Evolutionary conservation across 2,113 vertebrate species (phyloP).

Genomic region (Amblyopsis rosae): DNA sequence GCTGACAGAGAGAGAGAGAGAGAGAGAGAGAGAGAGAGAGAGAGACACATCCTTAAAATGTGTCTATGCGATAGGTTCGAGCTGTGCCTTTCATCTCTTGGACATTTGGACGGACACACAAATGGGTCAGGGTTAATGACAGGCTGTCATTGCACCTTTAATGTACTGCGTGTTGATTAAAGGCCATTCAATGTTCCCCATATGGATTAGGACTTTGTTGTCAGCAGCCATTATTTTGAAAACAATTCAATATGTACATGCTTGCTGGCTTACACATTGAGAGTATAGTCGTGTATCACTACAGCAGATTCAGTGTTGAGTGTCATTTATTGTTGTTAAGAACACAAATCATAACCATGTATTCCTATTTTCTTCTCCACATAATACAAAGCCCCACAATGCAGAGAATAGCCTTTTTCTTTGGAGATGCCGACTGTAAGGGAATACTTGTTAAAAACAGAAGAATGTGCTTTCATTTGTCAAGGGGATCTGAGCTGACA

Average conservation of each 20-base stretch:
- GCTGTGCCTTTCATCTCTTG: constrained; percentile 64
- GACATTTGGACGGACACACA: constrained; percentile 54
- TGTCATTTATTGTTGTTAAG: neutral
- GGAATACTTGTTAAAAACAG: constrained; percentile 81
- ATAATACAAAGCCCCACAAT: neutral
- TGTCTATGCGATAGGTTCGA: constrained; percentile 56
- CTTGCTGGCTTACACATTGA: neutral
- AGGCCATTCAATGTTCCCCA: constrained; percentile 31
- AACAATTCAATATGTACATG: neutral
- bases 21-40: constrained; percentile 31
- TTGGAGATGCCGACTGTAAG: constrained; percentile 77
- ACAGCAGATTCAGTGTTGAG: too few species aligned
- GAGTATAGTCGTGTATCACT: too few species aligned
- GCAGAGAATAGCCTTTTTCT: constrained; percentile 76
- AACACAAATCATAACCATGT: constrained; percentile 7
- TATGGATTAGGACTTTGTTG: constrained; percentile 33
- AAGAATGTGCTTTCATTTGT: constrained; percentile 97
- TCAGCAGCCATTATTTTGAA: too few species aligned
- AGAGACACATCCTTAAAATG: constrained; percentile 46
- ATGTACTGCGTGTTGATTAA: constrained; percentile 71
- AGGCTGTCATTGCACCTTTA: constrained; percentile 66
- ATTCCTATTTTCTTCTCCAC: neutral
- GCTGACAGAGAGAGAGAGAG: constrained; percentile 32
- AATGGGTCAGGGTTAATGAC: constrained; percentile 73
- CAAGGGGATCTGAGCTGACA: constrained; percentile 88